Evolutionary conservation across 2,888 invertebrate genomes (phyloP).

Genomic region (Pheosia tremula): DNA sequence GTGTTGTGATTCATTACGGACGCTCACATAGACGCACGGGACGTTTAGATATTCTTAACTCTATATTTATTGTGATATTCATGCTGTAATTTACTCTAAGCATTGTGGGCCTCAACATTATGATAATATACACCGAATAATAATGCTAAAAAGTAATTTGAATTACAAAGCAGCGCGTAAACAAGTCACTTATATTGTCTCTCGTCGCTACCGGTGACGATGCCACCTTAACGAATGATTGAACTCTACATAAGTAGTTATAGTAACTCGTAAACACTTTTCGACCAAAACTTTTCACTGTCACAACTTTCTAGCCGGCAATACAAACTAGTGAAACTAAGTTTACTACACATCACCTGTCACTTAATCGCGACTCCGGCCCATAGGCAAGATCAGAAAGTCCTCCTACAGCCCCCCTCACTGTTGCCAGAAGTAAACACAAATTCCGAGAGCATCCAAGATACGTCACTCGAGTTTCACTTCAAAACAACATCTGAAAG

Average conservation of each 20-base stretch:
- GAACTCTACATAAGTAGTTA: slow-evolving; percentile 43
- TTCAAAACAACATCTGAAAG: slow-evolving; percentile 79
- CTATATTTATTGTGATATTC: background rate
- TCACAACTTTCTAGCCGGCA: slow-evolving; percentile 67
- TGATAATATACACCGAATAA: slow-evolving; percentile 9
- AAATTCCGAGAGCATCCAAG: slow-evolving; percentile 75
- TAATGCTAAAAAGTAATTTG: slow-evolving; percentile 7
- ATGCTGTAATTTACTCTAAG: background rate
- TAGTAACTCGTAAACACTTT: slow-evolving; percentile 63
- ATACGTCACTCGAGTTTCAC: slow-evolving; percentile 74
- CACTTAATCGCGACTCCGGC: slow-evolving; percentile 56
- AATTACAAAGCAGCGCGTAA: slow-evolving; percentile 11
- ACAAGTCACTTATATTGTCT: slow-evolving; percentile 12
- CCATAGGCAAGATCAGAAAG: slow-evolving; percentile 66
- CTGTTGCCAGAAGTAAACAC: slow-evolving; percentile 79
- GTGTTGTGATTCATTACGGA: slow-evolving; percentile 15
- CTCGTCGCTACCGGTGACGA: slow-evolving; percentile 14
- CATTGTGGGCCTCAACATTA: slow-evolving; percentile 4
- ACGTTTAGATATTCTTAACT: background rate
- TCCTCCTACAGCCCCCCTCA: slow-evolving; percentile 63
- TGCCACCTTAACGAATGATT: slow-evolving; percentile 16
- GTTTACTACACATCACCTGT: slow-evolving; percentile 58
- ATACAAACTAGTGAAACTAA: slow-evolving; percentile 67
- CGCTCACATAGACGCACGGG: background rate
- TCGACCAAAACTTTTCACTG: slow-evolving; percentile 73